Conservation (phyloP, 1,140 invertebrate species). For the Chymomyza costata region DNA sequence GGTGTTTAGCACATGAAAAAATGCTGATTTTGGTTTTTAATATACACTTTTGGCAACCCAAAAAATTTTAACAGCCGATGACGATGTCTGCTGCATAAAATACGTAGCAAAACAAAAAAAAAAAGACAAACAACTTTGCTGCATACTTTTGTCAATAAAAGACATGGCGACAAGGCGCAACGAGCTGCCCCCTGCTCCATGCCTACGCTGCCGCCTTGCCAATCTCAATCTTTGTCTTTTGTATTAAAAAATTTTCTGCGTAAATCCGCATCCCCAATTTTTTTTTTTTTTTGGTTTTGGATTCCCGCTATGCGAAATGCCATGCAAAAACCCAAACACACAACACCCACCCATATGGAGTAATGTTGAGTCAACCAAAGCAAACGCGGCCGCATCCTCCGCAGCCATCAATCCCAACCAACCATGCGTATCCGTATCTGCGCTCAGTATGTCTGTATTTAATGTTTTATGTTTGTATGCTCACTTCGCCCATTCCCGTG, state of each 20-base stretch:
- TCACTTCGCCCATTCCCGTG: not conserved
- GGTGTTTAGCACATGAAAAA: too few relatives aligned
- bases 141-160: conserved; percentile 12
- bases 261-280: conserved; percentile 11
- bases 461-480: conserved; percentile 73
- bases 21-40: too few relatives aligned
- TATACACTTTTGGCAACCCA: too few relatives aligned
- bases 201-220: conserved; percentile 12
- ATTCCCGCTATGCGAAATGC: conserved; percentile 12
- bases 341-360: conserved; percentile 21
- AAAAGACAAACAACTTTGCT: conserved; percentile 10
- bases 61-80: too few relatives aligned
- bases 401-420: conserved; percentile 67
- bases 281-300: conserved; percentile 25
- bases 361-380: conserved; percentile 61
- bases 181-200: too few relatives aligned
- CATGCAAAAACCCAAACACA: conserved; percentile 42
- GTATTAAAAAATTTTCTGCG: conserved; percentile 21
- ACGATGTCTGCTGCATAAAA: too few relatives aligned
- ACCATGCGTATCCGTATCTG: conserved; percentile 66
- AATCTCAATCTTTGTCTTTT: conserved; percentile 47
- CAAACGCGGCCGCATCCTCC: conserved; percentile 50
- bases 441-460: conserved; percentile 65
- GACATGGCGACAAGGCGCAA: not conserved
- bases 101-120: too few relatives aligned